Base-by-base conservation (phyloP, 2,888 invertebrate genomes). In the Apodemia mormo region DNA sequence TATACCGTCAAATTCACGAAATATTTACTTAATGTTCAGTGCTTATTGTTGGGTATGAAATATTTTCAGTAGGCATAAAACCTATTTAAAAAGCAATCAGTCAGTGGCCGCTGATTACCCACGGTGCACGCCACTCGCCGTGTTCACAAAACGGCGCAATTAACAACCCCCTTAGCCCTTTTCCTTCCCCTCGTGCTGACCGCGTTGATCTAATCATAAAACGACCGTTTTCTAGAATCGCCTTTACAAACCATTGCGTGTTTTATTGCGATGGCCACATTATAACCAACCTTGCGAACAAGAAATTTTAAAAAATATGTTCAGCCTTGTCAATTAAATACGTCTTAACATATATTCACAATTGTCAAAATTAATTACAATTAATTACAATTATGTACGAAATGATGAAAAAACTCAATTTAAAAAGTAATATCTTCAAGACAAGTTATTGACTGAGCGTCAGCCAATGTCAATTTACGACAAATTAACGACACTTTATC, bases 31-130 rank as follows among this genome's bases (percentile, higher is more conserved):
- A 65, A 69, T 65, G 65, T 69, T 69, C 61, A 52, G 61, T 45
- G 45, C 58, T 68, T 68, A 65, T 65, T 33, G 29, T 68, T 29
- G 64, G 12, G 68, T 65, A 54, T 65, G 68, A 83, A 86, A 89
- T 84, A 89, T 90, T 93, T 92, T 92, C 89, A 89, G 89, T 87
- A 83, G 86, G 88, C 87, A 91, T 92, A 92, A 92, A 92, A 91
- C 91, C 92, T 92, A 92, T 92, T 93, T 93, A 93, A 93, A 93
- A 93, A 92, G 93, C 92, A 91, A 93, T 93, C 92, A 93, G 92
- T 93, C 93, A 92, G 90, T 77, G 87, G 83, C 78, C 86, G 91
- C 86, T 92, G 93, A 93, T 93, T 93, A 89, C 92, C 85, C 83
- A 82, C 85, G 82, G 82, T 81, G 89, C 93, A 92, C 92, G 92